These are phyloP conservation scores for Hippasteria phrygiana DNA, from an alignment of 53 echinoderm and acorn worm species.

Conservation along the genomic window DNA sequence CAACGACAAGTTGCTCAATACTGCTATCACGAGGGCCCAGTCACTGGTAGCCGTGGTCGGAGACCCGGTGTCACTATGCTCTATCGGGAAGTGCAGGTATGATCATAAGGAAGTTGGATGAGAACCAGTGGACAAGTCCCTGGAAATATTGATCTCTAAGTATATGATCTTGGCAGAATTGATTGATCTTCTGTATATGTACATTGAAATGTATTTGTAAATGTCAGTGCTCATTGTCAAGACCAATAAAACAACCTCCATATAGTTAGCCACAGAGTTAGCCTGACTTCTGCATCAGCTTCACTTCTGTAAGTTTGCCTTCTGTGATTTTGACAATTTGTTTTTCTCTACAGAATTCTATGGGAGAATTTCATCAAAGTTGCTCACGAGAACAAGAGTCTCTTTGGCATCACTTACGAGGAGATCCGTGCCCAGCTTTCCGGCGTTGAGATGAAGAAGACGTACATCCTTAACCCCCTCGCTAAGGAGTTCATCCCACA, in stretches of 20 bases:
- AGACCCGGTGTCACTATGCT: slow-evolving; percentile 93
- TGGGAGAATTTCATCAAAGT: slow-evolving; percentile 96
- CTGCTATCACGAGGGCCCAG: slow-evolving; percentile 98
- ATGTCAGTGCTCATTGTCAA: no score
- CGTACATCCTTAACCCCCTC: slow-evolving; percentile 95
- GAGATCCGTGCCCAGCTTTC: slow-evolving; percentile 91
- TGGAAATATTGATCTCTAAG: no score
- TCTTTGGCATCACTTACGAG: slow-evolving; percentile 88
- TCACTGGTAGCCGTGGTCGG: slow-evolving; percentile 94
- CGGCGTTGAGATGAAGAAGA: slow-evolving; percentile 99
- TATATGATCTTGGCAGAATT: no score
- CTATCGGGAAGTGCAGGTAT: slow-evolving; percentile 97
- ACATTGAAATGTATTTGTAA: no score
- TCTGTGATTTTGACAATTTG: no score
- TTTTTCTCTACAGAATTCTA: slow-evolving; percentile 76
- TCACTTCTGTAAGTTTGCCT: no score
- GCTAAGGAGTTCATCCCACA: slow-evolving; percentile 98
- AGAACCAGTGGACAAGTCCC: not conserved
- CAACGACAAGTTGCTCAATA: slow-evolving; percentile 94
- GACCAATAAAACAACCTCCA: no score
- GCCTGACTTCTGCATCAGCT: no score
- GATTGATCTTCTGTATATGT: no score
- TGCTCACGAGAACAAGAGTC: slow-evolving; percentile 83
- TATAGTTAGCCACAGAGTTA: no score
- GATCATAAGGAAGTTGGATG: not conserved